A percentile compares a stretch with the other conserved stretches of the same genome.
Conservation (phyloP, 1,140 invertebrate genomes). For the Chrysomallon squamiferum region DNA sequence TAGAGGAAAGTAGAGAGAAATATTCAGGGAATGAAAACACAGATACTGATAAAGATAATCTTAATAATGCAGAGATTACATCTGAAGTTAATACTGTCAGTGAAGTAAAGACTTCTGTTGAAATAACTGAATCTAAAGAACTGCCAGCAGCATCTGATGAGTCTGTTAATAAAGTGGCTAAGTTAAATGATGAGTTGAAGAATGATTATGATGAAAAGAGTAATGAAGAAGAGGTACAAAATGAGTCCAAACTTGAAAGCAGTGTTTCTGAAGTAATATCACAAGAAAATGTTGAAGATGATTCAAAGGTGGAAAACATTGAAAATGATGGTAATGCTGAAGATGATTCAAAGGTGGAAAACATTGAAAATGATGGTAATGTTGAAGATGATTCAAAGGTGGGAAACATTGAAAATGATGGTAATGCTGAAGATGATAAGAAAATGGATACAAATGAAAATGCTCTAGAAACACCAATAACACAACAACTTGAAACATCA, state of each 20-base stretch:
- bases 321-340: neutral
- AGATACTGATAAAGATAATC: neutral
- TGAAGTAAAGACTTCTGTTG: neutral
- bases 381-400: neutral
- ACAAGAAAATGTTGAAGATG: too few species aligned
- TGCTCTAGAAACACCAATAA: too few species aligned
- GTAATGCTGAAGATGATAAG: too few species aligned
- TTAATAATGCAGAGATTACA: neutral
- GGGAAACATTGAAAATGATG: too few species aligned
- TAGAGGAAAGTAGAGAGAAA: neutral
- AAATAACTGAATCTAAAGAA: too few species aligned
- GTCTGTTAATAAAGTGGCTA: neutral
- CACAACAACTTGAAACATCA: too few species aligned
- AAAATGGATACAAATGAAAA: too few species aligned
- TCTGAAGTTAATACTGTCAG: neutral
- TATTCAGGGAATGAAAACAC: neutral
- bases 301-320: too few species aligned
- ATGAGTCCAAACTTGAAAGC: too few species aligned
- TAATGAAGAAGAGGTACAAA: slow-evolving; percentile 4
- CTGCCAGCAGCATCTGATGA: neutral
- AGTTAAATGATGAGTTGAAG: neutral
- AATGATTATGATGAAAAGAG: neutral
- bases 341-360: neutral
- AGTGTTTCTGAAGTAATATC: too few species aligned
- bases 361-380: neutral